A percentile compares a stretch with the other conserved stretches of the same genome.
Conservation (phyloP, 2,113 vertebrate genomes). For the Pao palembangensis region DNA sequence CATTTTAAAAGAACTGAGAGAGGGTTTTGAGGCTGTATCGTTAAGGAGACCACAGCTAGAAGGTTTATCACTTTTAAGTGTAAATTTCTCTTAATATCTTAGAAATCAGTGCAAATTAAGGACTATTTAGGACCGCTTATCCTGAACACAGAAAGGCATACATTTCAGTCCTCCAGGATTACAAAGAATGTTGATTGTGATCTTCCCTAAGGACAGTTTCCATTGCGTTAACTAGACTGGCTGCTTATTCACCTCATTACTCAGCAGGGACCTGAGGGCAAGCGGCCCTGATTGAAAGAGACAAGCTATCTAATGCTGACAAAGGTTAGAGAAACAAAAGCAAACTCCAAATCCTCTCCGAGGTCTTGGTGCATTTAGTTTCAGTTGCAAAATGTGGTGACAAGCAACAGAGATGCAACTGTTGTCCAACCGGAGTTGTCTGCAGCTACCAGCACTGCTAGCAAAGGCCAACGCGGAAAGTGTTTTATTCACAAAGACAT, state of each 20-base stretch:
- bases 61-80: too few relatives aligned
- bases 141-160: conserved; percentile 15
- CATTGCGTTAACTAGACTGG: conserved; percentile 20
- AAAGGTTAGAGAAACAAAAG: neutral
- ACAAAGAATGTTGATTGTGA: conserved; percentile 20
- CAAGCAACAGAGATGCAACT: neutral
- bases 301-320: conserved; percentile 6
- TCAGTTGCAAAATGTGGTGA: neutral
- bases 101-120: conserved; percentile 2
- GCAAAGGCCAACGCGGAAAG: too few relatives aligned
- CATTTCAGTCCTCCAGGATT: conserved; percentile 6
- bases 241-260: conserved; percentile 41
- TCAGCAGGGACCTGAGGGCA: conserved; percentile 5
- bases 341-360: neutral
- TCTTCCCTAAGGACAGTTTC: conserved; percentile 29
- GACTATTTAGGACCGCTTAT: neutral
- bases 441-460: too few relatives aligned
- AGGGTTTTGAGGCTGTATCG: neutral
- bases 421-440: too few relatives aligned
- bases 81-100: too few relatives aligned
- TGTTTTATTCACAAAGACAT: too few relatives aligned
- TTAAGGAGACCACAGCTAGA: too few relatives aligned
- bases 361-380: neutral
- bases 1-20: conserved; percentile 1
- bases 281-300: neutral